Base-by-base conservation (phyloP, 2,113 vertebrate genomes). In the Pardalotus punctatus region DNA sequence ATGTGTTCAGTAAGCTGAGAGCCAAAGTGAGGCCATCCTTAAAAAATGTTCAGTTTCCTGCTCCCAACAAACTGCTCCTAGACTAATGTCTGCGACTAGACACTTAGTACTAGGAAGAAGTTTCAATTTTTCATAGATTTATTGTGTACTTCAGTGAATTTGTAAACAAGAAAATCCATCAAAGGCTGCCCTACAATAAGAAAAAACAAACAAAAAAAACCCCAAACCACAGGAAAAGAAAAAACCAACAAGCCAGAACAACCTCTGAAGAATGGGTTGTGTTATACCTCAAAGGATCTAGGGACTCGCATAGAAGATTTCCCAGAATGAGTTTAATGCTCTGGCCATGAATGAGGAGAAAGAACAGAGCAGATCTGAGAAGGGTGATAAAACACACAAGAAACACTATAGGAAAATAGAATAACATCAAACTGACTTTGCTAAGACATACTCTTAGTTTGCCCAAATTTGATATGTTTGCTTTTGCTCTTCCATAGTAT, bases 21-120 rank as follows among this genome's bases (percentile, higher is more conserved):
- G 97, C 96, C 96, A 94, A 95, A 88, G 96, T 94, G 96, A 98
- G 93, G 96, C 93, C 86, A 94, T 93, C 74, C 81, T 77, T 84
- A 81, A 97, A 94, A 97, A 95, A 97, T 96, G 95, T 60, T 73
- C 74, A 23, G 76, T 78, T 95, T 91, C 90, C 77, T 90, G 47
- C 24, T 96, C 79, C 62, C 82, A 85, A 31, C 21, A 56, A 90
- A 61, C 64, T 54, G 61, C 40, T 96, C 77, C 79, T 83, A 77
- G 33, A 79, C 35, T 65, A 40, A 62, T 40, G 31, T 56, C 71
- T 70, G 51, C 56, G 90, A 53, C n/a, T 43, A 56, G 9, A 17
- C 14, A 54, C 53, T 72, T 42, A 58, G 57, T 57, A 40, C 25
- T 20, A 62, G 64, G 11, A 45, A 36, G 9, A 35, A 86, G 38